Conservation (phyloP, 2,113 vertebrate genomes). For the Entelurus aequoreus region DNA sequence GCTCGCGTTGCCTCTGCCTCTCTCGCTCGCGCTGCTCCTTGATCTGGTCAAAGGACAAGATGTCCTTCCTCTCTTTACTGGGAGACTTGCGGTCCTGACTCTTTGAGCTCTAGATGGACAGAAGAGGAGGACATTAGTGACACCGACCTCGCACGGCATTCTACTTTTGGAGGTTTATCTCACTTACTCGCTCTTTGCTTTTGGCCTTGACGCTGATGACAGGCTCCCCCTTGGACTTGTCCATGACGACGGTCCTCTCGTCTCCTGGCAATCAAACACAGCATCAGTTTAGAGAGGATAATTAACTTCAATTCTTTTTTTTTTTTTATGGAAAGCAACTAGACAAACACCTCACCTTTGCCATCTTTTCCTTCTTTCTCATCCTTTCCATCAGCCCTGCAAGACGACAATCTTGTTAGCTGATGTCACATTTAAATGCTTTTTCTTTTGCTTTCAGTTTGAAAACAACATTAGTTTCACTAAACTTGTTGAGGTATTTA, state of each 20-base stretch:
- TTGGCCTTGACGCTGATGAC: slow-evolving; percentile 93
- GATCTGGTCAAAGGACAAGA: slow-evolving; percentile 96
- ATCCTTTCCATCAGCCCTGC: slow-evolving; percentile 76
- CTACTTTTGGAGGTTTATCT: neutral
- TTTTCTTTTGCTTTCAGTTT: neutral
- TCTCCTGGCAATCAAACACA: slow-evolving; percentile 54
- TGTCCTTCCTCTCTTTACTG: slow-evolving; percentile 90
- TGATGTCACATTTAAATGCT: neutral
- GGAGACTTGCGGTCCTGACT: slow-evolving; percentile 85
- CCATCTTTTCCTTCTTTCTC: slow-evolving; percentile 82
- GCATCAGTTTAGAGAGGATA: too few species aligned
- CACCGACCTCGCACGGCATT: neutral
- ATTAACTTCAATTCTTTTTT: neutral
- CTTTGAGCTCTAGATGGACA: slow-evolving; percentile 77
- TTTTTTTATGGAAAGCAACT: neutral
- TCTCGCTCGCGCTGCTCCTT: slow-evolving; percentile 93
- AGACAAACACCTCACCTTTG: slow-evolving; percentile 60
- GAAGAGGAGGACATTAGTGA: too few species aligned
- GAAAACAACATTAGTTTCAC: too few species aligned
- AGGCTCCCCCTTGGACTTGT: slow-evolving; percentile 94
- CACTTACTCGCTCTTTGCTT: slow-evolving; percentile 73
- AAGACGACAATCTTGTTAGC: neutral
- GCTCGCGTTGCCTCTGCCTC: slow-evolving; percentile 86
- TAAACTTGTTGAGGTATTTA: too few species aligned
- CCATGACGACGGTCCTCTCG: slow-evolving; percentile 94